Percentiles rank a stretch among this genome's conserved stretches.
Conservation (phyloP, 2,888 invertebrate genomes). For the Amphimallon solstitiale region DNA sequence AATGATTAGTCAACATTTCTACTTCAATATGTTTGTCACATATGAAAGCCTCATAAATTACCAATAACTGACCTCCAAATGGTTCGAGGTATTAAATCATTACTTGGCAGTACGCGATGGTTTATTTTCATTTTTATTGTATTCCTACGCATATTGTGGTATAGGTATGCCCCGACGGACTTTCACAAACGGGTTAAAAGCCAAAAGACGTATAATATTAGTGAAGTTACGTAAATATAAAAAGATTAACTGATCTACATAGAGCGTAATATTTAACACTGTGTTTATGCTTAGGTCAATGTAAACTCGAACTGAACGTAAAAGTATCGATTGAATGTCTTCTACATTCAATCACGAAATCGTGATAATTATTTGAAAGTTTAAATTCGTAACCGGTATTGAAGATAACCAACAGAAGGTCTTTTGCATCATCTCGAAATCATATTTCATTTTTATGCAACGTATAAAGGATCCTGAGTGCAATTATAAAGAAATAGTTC, state of each 20-base stretch:
- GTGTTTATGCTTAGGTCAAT: neutral
- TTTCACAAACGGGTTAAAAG: constrained; percentile 8
- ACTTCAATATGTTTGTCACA: constrained; percentile 15
- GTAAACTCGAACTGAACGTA: neutral
- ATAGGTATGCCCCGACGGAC: constrained; percentile 1
- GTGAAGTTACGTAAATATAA: neutral
- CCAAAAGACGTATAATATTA: neutral
- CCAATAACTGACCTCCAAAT: constrained; percentile 7
- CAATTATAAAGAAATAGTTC: too few species aligned
- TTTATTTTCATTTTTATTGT: neutral
- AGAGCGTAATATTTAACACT: neutral
- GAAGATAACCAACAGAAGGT: neutral
- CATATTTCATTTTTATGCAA: too few species aligned
- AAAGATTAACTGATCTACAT: neutral
- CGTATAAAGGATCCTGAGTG: too few species aligned
- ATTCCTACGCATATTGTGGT: neutral
- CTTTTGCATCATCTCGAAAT: constrained; percentile 6
- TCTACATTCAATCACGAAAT: constrained; percentile 12
- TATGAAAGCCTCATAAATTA: neutral
- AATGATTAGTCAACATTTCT: neutral
- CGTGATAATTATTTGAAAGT: constrained; percentile 32
- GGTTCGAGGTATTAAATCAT: neutral
- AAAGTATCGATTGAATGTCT: neutral
- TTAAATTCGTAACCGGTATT: constrained; percentile 11
- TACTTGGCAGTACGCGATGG: neutral